Conservation (phyloP, 2,888 invertebrate species). For the Hydroisotoma schaefferi region DNA sequence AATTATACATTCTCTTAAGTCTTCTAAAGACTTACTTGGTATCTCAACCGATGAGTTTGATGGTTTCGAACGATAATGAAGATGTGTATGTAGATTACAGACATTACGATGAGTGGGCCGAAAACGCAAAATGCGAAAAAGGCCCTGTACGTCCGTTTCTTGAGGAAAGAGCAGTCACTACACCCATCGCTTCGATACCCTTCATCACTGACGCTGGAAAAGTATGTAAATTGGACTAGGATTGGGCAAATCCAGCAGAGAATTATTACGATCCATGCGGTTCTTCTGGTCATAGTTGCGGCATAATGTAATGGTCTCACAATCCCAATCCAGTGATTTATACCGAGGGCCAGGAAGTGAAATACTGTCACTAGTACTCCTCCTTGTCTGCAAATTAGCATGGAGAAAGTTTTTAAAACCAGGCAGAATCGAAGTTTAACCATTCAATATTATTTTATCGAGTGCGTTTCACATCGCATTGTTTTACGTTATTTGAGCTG, state of each 20-base stretch:
- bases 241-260: slow-evolving; percentile 61
- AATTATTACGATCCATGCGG: slow-evolving; percentile 56
- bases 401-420: no score
- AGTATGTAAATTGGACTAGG: slow-evolving; percentile 56
- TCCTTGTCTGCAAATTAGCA: slow-evolving; percentile 52
- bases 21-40: no score
- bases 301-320: slow-evolving; percentile 62
- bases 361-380: slow-evolving; percentile 62
- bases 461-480: no score
- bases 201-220: slow-evolving; percentile 55
- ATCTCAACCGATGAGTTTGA: slow-evolving; percentile 55
- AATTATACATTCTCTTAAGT: no score
- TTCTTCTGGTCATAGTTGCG: slow-evolving; percentile 59
- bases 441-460: no score
- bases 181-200: slow-evolving; percentile 52
- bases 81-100: slow-evolving; percentile 61
- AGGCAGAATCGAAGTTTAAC: no score
- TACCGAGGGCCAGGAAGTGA: slow-evolving; percentile 62
- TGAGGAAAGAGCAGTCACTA: slow-evolving; percentile 48
- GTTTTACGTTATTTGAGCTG: no score
- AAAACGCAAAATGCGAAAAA: slow-evolving; percentile 59
- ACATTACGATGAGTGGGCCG: slow-evolving; percentile 60
- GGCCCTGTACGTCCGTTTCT: slow-evolving; percentile 55
- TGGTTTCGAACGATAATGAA: slow-evolving; percentile 59
- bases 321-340: slow-evolving; percentile 67